Percentiles rank a stretch among this genome's conserved stretches.
phyloP scores from a whole-genome alignment of 2,797 vertebrate genomes.

The Anableps anableps region DNA sequence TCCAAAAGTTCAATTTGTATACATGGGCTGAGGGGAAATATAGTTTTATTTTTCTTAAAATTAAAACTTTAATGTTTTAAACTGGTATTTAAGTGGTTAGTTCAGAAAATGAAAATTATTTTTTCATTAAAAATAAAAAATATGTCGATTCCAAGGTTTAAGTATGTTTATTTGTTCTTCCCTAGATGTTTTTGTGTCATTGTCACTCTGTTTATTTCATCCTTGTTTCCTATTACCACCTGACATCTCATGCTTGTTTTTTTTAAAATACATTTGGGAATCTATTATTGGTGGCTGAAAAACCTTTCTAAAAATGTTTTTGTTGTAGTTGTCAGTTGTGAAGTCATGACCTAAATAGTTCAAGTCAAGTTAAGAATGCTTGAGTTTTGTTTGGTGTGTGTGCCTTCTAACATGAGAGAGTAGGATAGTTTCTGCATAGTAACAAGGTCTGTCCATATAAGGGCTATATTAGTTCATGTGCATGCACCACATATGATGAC shows the following conservation, averaged over 20 bases:
- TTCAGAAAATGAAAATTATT: too few species aligned
- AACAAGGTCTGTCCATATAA: conserved; percentile 52
- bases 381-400: conserved; percentile 38
- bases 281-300: conserved; percentile 18
- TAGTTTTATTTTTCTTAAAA: too few species aligned
- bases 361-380: conserved; percentile 59
- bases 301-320: conserved; percentile 19
- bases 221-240: not conserved
- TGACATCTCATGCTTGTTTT: not conserved
- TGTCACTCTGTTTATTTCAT: not conserved
- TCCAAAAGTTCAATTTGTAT: too few species aligned
- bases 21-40: too few species aligned
- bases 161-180: not conserved
- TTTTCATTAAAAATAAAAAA: not conserved
- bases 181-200: not conserved
- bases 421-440: conserved; percentile 67
- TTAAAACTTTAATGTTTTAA: not conserved
- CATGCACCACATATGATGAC: conserved; percentile 35
- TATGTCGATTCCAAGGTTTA: not conserved
- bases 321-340: conserved; percentile 34
- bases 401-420: conserved; percentile 41
- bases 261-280: not conserved
- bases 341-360: conserved; percentile 62
- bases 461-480: conserved; percentile 38
- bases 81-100: not conserved